phyloP scores from a whole-genome alignment of 2,888 invertebrate genomes.

The Sycophila texana region DNA sequence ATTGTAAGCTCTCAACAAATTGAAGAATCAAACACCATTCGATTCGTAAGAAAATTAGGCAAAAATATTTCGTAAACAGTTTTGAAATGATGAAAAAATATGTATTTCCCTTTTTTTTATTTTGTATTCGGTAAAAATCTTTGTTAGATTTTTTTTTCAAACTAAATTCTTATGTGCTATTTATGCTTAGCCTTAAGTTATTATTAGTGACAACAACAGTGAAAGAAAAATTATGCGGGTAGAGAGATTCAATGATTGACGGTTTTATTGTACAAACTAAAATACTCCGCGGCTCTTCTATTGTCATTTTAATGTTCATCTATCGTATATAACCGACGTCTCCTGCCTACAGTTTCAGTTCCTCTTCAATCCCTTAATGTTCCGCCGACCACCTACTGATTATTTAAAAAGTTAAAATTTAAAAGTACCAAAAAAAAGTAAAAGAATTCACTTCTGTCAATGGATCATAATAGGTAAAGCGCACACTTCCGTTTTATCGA shows the following conservation, averaged over 20 bases:
- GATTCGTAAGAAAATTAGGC: too few relatives aligned
- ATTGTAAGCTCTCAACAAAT: too few relatives aligned
- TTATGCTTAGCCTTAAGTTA: too few relatives aligned
- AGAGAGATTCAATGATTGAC: background rate
- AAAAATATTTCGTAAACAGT: too few relatives aligned
- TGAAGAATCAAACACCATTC: too few relatives aligned
- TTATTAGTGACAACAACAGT: background rate
- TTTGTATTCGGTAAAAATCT: too few relatives aligned
- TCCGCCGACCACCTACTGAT: background rate
- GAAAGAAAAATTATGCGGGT: slow-evolving; percentile 1
- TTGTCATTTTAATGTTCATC: slow-evolving; percentile 37
- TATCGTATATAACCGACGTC: slow-evolving; percentile 14
- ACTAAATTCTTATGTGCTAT: too few relatives aligned
- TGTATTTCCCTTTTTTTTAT: too few relatives aligned
- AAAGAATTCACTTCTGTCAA: slow-evolving; percentile 1
- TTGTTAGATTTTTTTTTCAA: too few relatives aligned
- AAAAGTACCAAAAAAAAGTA: too few relatives aligned
- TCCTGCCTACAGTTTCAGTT: slow-evolving; percentile 16
- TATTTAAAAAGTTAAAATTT: background rate
- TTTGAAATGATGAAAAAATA: too few relatives aligned
- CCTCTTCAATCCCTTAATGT: background rate
- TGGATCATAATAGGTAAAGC: slow-evolving; percentile 5
- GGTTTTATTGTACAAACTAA: slow-evolving; percentile 14
- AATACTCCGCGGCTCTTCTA: background rate
- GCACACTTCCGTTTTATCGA: background rate